Conservation (phyloP, 1,140 invertebrate genomes). For the Drosophila repleta region DNA sequence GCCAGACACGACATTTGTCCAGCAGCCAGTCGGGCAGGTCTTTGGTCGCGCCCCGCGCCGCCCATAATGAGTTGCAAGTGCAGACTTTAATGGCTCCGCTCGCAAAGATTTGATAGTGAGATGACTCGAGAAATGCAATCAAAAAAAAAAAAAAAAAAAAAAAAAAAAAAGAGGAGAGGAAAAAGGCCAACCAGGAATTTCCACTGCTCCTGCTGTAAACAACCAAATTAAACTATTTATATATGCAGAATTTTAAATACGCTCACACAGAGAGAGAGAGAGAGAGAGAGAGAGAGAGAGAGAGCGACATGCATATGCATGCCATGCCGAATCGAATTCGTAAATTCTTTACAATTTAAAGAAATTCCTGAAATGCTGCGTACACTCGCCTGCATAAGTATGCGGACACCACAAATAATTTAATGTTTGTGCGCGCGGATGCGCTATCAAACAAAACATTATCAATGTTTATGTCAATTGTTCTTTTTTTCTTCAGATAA, state of each 20-base stretch:
- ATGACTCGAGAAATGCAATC: not conserved
- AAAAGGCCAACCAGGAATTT: slow-evolving; percentile 1
- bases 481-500: not conserved
- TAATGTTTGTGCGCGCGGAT: not conserved
- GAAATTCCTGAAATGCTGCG: not conserved
- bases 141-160: too few relatives aligned
- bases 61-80: slow-evolving; percentile 30
- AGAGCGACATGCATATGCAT: not conserved
- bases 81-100: slow-evolving; percentile 11
- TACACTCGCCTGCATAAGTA: too few relatives aligned
- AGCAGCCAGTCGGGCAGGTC: slow-evolving; percentile 24
- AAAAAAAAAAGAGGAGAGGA: too few relatives aligned
- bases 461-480: slow-evolving; percentile 26
- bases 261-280: not conserved
- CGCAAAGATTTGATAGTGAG: not conserved
- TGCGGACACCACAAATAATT: not conserved
- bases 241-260: not conserved
- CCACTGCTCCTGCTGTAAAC: not conserved
- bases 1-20: slow-evolving; percentile 22
- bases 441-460: slow-evolving; percentile 26
- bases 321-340: not conserved
- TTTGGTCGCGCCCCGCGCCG: slow-evolving; percentile 8
- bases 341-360: not conserved
- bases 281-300: too few relatives aligned
- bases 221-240: not conserved